Evolutionary conservation across 2,113 vertebrate genomes (phyloP).

Genomic region (Elephantulus edwardii): DNA sequence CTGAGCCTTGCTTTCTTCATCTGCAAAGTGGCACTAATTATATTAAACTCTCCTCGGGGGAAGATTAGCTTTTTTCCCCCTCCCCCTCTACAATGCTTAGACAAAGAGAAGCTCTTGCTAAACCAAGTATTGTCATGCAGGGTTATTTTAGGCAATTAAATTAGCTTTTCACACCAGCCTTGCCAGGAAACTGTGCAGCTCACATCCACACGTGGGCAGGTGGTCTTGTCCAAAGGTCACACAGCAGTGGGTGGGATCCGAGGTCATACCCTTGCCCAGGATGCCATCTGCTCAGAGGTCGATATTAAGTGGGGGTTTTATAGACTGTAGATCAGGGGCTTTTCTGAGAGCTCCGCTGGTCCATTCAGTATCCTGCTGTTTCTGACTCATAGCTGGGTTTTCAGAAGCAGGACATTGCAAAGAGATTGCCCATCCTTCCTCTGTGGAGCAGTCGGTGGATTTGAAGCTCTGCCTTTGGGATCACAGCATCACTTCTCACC

Average conservation of each 20-base stretch:
- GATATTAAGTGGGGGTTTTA: too few species aligned
- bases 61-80: not conserved
- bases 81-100: not conserved
- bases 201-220: accelerated
- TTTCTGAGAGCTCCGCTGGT: too few species aligned
- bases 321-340: too few species aligned
- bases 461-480: too few species aligned
- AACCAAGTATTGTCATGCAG: not conserved
- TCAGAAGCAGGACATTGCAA: not conserved
- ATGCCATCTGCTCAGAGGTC: not conserved
- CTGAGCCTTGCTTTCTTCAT: not conserved
- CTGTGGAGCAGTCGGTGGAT: too few species aligned
- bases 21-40: not conserved
- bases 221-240: not conserved
- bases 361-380: not conserved
- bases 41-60: not conserved
- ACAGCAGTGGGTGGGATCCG: not conserved
- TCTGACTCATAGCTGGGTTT: not conserved
- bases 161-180: not conserved
- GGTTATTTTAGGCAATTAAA: not conserved
- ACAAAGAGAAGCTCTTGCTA: not conserved
- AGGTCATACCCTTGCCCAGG: not conserved
- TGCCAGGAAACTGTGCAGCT: not conserved
- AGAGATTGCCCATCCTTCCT: too few species aligned
- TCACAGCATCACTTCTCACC: not conserved